Conservation (phyloP, 2,888 invertebrate species). For the Campoplex capitator region DNA sequence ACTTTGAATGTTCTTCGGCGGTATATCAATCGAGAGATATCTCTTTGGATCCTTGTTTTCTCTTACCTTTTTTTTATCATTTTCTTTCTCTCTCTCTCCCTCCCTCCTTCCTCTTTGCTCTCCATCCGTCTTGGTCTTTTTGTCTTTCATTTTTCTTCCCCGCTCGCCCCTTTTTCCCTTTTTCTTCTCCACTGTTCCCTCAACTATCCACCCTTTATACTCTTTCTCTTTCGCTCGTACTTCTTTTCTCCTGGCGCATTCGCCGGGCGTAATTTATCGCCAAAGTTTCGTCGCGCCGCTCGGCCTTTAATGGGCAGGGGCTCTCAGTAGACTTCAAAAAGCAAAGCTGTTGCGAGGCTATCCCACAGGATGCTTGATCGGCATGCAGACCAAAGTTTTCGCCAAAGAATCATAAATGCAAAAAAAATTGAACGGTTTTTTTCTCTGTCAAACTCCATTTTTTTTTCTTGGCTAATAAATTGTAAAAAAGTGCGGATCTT, state of each 20-base stretch:
- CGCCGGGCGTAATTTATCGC: slow-evolving; percentile 72
- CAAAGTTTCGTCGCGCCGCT: slow-evolving; percentile 72
- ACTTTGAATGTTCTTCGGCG: slow-evolving; percentile 61
- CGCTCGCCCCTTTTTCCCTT: slow-evolving; percentile 30
- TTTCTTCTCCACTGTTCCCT: slow-evolving; percentile 51
- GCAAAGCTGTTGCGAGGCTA: slow-evolving; percentile 12
- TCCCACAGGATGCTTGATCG: slow-evolving; percentile 1
- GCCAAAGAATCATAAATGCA: slow-evolving; percentile 40
- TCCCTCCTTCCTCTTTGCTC: background rate
- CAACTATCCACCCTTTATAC: slow-evolving; percentile 42
- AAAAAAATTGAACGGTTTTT: background rate
- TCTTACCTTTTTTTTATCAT: slow-evolving; percentile 24
- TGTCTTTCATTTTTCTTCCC: slow-evolving; percentile 44
- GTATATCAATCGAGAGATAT: slow-evolving; percentile 66
- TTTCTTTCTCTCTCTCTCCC: slow-evolving; percentile 10
- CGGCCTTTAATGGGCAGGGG: slow-evolving; percentile 72
- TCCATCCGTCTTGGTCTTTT: slow-evolving; percentile 4
- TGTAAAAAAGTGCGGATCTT: background rate
- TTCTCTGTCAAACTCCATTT: background rate
- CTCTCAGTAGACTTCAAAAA: slow-evolving; percentile 59
- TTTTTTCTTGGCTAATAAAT: background rate
- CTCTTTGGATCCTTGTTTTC: slow-evolving; percentile 54
- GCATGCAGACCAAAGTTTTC: slow-evolving; percentile 32
- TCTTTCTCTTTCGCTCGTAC: slow-evolving; percentile 33
- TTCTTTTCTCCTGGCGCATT: slow-evolving; percentile 68